Evolutionary conservation across 1,140 invertebrate species (phyloP).

Genomic region (Rhopalosiphum maidis): DNA sequence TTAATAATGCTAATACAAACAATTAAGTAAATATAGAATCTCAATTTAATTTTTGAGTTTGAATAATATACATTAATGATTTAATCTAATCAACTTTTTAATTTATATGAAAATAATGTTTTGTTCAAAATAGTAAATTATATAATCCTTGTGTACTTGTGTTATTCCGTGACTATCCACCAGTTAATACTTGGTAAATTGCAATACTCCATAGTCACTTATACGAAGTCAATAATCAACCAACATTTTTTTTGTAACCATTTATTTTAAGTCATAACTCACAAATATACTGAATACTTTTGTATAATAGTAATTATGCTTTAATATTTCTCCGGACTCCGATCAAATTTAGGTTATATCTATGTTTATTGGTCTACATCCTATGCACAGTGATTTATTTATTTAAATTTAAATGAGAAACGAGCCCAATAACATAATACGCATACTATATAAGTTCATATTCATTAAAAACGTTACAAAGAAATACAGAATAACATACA

Average conservation of each 20-base stretch:
- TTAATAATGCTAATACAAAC: neutral
- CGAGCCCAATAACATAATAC: neutral
- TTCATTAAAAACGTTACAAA: neutral
- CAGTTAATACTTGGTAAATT: neutral
- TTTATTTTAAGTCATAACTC: neutral
- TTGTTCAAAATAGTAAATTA: neutral
- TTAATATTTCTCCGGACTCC: neutral
- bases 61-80: neutral
- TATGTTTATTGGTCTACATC: neutral
- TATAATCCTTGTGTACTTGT: neutral
- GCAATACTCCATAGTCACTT: neutral
- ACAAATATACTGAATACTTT: neutral
- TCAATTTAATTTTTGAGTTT: neutral
- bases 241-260: neutral
- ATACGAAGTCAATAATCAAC: neutral
- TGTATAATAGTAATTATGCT: neutral
- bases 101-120: neutral
- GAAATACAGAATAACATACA: neutral
- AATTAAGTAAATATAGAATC: neutral
- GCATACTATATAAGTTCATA: neutral
- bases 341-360: neutral
- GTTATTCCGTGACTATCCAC: too few species aligned
- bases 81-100: neutral
- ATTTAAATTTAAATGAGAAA: neutral
- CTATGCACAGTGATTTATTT: neutral